Evolutionary conservation across 2,797 vertebrate species (phyloP), one percentile per base, ranked within the genome.

Genomic region (Anas georgica): DNA sequence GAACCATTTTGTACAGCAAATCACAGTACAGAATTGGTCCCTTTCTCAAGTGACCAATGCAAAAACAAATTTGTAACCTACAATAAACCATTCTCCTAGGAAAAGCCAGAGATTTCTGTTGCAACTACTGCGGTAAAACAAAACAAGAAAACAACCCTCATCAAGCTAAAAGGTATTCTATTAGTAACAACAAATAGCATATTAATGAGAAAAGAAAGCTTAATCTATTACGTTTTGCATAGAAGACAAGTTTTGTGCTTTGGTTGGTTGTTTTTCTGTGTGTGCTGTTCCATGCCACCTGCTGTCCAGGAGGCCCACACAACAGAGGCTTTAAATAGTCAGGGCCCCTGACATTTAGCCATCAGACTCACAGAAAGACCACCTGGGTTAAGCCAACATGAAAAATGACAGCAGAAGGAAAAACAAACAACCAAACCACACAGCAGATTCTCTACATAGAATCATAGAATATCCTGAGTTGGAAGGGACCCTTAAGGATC

Each of bases 131-230:
- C 1, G 37, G 29, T 29, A 39, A 54, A 69, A 39, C 7, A 54
- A 39, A 29, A 20, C 5, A 28, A 70, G 37, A 29, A 16, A 10
- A 52, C 48, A 70, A 31, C 35, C 35, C 20, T n/a, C 21, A 31
- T 9, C 15, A 16, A n/a, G 15, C 16, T 41, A 72, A 12, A 41
- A 55, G 37, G 37, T 41, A n/a, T 54, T 39, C 39, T 7, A 31
- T 9, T 29, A 18, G 9, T 69, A 26, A 26, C 59, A 78, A 64
- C 22, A 77, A 88, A 62, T 1, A 59, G 28, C 10, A 66, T 22
- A 7, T 9, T 76, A 78, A 45, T 64, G 73, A 13, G 8, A 67
- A 87, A 94, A 86, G 22, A 81, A 91, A 85, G 23, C 10, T 76
- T 69, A 75, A 87, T 26, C 20, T 8, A 28, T 11, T 63, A 67